Evolutionary conservation across 37 sponge, comb jelly and placozoan species (phyloP).

Genomic region (Halichondria panicea): DNA sequence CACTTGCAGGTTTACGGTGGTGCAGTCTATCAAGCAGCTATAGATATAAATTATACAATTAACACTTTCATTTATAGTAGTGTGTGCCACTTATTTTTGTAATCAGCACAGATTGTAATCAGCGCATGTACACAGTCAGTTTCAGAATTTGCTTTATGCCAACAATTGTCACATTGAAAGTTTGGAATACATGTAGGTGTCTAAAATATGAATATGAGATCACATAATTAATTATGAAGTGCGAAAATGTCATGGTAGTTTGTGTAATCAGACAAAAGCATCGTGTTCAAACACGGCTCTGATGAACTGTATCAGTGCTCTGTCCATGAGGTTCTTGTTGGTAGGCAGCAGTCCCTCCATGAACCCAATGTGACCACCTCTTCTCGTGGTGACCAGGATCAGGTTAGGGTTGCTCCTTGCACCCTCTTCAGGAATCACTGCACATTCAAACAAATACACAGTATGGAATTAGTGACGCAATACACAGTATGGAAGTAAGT

Average conservation of each 20-base stretch:
- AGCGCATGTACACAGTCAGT: too few relatives aligned
- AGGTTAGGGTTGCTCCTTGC: conserved; percentile 35
- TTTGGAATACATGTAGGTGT: too few relatives aligned
- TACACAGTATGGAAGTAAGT: too few relatives aligned
- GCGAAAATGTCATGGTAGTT: background rate
- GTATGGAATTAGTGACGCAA: too few relatives aligned
- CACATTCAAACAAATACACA: background rate
- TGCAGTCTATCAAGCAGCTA: too few relatives aligned
- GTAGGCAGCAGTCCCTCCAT: conserved; percentile 66
- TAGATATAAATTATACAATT: too few relatives aligned
- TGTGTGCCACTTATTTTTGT: too few relatives aligned
- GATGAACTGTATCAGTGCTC: conserved; percentile 28
- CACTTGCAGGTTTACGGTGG: too few relatives aligned
- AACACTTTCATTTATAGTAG: too few relatives aligned
- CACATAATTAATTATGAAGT: background rate
- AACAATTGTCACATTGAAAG: too few relatives aligned
- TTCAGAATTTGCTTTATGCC: too few relatives aligned
- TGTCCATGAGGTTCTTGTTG: conserved; percentile 53
- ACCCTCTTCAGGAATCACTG: conserved; percentile 49
- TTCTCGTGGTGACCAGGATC: conserved; percentile 49
- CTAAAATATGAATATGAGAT: background rate
- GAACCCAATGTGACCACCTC: conserved; percentile 79
- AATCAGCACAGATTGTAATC: too few relatives aligned
- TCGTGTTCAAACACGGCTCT: conserved; percentile 28
- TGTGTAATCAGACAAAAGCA: background rate